Evolutionary conservation across 2,797 vertebrate species (phyloP).

Genomic region (Eospalax fontanierii): DNA sequence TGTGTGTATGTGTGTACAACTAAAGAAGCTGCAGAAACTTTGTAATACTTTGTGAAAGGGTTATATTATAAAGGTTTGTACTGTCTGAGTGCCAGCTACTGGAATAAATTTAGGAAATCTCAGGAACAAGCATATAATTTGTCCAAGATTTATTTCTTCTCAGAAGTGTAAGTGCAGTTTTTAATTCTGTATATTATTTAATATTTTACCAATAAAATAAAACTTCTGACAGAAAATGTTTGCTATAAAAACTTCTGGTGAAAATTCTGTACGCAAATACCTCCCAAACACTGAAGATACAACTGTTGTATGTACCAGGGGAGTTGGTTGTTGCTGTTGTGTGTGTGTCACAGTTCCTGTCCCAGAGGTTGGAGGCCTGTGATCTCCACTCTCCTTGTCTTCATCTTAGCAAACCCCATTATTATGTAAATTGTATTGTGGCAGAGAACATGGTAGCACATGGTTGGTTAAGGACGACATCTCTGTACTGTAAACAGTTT

Average conservation of each 20-base stretch:
- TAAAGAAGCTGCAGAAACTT: constrained; percentile 92
- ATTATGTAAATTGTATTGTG: neutral
- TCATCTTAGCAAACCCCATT: neutral
- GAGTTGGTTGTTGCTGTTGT: neutral
- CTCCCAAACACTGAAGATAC: constrained; percentile 54
- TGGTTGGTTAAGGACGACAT: neutral
- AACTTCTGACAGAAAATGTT: constrained; percentile 91
- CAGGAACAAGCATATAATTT: constrained; percentile 94
- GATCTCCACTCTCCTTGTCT: neutral
- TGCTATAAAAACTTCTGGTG: constrained; percentile 87
- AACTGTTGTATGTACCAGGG: neutral
- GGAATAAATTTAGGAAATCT: constrained; percentile 95
- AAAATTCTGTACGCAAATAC: constrained; percentile 66
- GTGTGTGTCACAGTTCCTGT: neutral
- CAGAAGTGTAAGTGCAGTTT: constrained; percentile 94
- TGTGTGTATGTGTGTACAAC: constrained; percentile 88
- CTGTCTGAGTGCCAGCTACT: constrained; percentile 94
- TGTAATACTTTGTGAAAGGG: constrained; percentile 94
- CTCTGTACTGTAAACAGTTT: neutral
- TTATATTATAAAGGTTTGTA: constrained; percentile 94
- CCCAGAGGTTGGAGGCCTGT: neutral
- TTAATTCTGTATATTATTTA: constrained; percentile 94
- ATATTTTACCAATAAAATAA: constrained; percentile 94
- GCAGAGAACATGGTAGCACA: neutral
- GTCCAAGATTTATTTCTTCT: constrained; percentile 93